Base-by-base conservation (phyloP, 2,113 vertebrate species). In the Tragulus kanchil region DNA sequence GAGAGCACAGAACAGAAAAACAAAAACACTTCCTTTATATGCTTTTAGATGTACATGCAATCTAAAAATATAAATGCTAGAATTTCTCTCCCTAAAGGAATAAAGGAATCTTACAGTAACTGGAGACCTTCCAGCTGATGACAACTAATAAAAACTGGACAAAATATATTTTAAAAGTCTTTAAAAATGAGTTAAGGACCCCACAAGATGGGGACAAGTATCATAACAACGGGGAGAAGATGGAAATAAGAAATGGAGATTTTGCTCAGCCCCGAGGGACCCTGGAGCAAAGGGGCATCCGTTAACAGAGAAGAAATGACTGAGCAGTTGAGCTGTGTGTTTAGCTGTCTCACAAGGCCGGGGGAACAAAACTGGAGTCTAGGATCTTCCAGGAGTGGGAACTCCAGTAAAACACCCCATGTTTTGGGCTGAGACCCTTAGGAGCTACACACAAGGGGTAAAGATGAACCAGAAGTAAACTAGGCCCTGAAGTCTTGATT, bases 11-110 rank as follows among this genome's bases (percentile, higher is more conserved):
- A 94, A 78, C 23, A 6, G 48, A 62, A 84, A 92, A 89, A 67
- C 36, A 83, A 69, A 78, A 14, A 56, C 7, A 5, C 17, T 83
- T 8, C n/a, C 71, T 81, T 79, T 56, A 78, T 3, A 81, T 58
- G 89, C 36, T 73, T 89, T 59, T 89, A 26, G 50, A 59, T 52
- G 8, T 52, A 9, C 23, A 25, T 42, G 5, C 3, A 81, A 59
- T 65, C 64, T 89, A 85, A 93, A 96, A 81, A 92, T 28, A 89
- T 3, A 94, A 92, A 81, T 85, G 54, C 45, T 89, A 85, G 54
- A 78, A 62, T 42, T 77, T 50, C 50, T 50, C 42, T 6, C n/a
- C 26, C 19, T 4, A 91, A 89, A 96, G 69, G 21, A 96, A 85
- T 79, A 71, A 94, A 65, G 45, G 61, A 19, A 59, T 13, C 48